A percentile compares a stretch with the other conserved stretches of the same genome.
Evolutionary conservation across 2,113 vertebrate genomes (phyloP).

Genomic region (Meleagris gallopavo): DNA sequence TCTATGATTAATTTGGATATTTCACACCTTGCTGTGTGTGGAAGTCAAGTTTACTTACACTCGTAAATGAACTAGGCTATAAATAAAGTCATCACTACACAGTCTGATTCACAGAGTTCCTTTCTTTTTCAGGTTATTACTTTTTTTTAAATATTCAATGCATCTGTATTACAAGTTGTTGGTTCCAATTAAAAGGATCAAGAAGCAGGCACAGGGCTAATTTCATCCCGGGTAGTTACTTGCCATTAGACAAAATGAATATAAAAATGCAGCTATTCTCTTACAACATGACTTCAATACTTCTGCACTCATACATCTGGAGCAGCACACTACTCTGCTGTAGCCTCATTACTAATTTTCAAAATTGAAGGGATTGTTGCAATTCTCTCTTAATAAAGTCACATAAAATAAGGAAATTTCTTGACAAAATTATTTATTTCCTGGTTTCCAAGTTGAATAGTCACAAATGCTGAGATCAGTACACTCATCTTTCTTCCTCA

Average conservation of each 20-base stretch:
- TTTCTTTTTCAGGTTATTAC: not conserved
- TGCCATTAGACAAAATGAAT: not conserved
- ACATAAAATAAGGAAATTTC: not conserved
- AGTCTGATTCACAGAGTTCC: not conserved
- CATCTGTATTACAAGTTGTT: not conserved
- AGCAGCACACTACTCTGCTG: not conserved
- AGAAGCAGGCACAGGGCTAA: not conserved
- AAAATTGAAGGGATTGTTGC: not conserved
- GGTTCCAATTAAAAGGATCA: not conserved
- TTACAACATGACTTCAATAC: not conserved
- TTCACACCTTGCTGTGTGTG: slow-evolving; percentile 39
- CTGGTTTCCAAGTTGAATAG: not conserved
- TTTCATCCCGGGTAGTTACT: not conserved
- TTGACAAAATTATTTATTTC: not conserved
- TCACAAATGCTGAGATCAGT: not conserved
- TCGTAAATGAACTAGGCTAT: slow-evolving; percentile 6
- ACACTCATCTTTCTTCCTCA: not conserved
- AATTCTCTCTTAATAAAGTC: not conserved
- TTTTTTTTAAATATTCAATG: not conserved
- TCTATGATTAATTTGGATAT: slow-evolving; percentile 48
- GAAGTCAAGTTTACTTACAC: slow-evolving; percentile 40
- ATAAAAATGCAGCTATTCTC: not conserved
- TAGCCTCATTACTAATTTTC: not conserved
- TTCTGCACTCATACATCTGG: not conserved
- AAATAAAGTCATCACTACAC: slow-evolving; percentile 29